Base-by-base conservation (phyloP, 2,797 vertebrate species). In the Malurus splendens region DNA sequence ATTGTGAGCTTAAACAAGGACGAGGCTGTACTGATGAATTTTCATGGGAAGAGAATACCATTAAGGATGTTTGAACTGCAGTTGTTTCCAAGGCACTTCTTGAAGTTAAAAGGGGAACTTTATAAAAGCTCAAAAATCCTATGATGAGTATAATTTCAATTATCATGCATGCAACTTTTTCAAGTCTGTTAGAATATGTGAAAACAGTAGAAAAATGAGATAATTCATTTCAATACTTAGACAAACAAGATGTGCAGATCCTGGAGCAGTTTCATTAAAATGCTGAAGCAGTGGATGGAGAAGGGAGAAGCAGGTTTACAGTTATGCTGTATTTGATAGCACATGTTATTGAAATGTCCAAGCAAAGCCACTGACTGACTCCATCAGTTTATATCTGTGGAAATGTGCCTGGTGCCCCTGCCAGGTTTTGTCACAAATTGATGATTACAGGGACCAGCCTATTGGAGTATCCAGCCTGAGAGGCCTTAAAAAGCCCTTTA, bases 121-220 rank as follows among this genome's bases (percentile, higher is more conserved):
- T 24, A 36, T 33, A 42, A 10, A 65, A 77, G 28, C 20, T 22
- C 22, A 12, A 41, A 70, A 73, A 18, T 45, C 12, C 2, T 17
- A 9, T 16, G 36, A 36, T 47, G 52, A 44, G 19, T 55, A 10
- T 64, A 56, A 77, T 32, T 83, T 61, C 42, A 56, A 3, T 60
- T 60, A n/a, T 42, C 56, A 41, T 0, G 0, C 16, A 3, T 15
- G 16, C 41, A 36, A 55, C 19, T 61, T 60, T 27, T 50, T 19
- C 27, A 65, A 50, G 38, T 70, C 70, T 64, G 9, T 28, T 52
- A 78, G 66, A 60, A 59, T 59, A 65, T 51, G 33, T 64, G 38
- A 77, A 74, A 67, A 22, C 16, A 67, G 32, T 36, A 56, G 44
- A 22, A 72, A 54, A 76, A 47, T 6, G 7, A 36, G 64, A 12